Evolutionary conservation across 2,797 vertebrate genomes (phyloP), one percentile per base, ranked within the genome.

Genomic region (Pipistrellus pygmaeus): DNA sequence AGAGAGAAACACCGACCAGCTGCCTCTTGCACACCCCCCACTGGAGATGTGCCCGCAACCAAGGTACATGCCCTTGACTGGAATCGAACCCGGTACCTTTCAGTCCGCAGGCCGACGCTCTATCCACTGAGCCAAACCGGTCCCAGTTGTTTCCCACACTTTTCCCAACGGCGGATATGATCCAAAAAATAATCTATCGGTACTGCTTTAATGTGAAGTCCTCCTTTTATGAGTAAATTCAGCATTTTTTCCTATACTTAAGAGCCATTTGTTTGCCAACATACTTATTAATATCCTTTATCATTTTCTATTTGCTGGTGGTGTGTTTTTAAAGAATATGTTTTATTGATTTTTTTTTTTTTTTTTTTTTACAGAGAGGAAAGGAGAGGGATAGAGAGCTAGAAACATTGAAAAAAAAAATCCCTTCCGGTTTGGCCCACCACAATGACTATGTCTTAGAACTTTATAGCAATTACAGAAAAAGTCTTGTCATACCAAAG

Each of bases 211-310:
- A 66, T 38, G 57, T 73, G 55, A 55, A 44, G 30, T 66, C 72
- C 12, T 66, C 72, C 8, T 84, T 66, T 71, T 53, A 88, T 68
- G 14, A 48, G 35, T 82, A 62, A 71, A 25, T 35, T 44, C 73
- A 78, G 5, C 23, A 64, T 76, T 68, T 82, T 88, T 46, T 46
- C 13, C 38, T 30, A 14, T 68, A 46, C 46, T 75, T 82, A 51
- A 76, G n/a, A 77, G 44, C n/a, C 62, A 77, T 27, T 76, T 75
- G 71, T 76, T 93, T n/a, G 27, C 53, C 69, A 88, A 75, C 21
- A 48, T 14, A 55, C 13, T 18, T 35, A n/a, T 80, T 46, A 55
- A 73, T 66, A 66, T 18, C 30, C 6, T 72, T 51, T 57, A 51
- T n/a, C 35, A 25, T 53, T 85, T 55, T 51, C 55, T 90, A 20